These are phyloP conservation scores for Caenorhabditis virilis DNA, from an alignment of 2,888 invertebrate species.

Conservation along the genomic window DNA sequence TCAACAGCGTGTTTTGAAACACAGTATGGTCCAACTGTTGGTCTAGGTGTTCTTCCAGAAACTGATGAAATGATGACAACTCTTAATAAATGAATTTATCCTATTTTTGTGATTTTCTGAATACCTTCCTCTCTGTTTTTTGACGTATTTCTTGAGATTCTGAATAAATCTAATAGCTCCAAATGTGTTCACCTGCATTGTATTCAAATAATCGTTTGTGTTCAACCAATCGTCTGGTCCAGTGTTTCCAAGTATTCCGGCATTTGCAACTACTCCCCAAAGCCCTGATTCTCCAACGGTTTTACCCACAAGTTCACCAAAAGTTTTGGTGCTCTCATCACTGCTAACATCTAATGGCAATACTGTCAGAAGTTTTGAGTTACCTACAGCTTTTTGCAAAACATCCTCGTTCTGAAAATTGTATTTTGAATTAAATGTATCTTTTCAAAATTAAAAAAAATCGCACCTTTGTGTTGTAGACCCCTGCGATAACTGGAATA, in stretches of 20 bases:
- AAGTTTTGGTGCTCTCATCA: slow-evolving; percentile 53
- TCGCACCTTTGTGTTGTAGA: slow-evolving; percentile 29
- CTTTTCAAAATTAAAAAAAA: too few relatives aligned
- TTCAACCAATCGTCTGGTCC: slow-evolving; percentile 68
- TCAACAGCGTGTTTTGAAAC: slow-evolving; percentile 65
- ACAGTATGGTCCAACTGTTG: slow-evolving; percentile 60
- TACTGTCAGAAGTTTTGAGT: slow-evolving; percentile 25
- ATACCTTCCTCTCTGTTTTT: slow-evolving; percentile 38
- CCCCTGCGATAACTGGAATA: slow-evolving; percentile 47
- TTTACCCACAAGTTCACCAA: slow-evolving; percentile 43
- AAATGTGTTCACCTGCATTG: slow-evolving; percentile 64
- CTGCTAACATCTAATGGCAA: slow-evolving; percentile 54
- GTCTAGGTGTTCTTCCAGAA: slow-evolving; percentile 68
- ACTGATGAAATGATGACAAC: slow-evolving; percentile 70
- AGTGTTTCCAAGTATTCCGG: slow-evolving; percentile 58
- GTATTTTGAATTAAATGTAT: not conserved
- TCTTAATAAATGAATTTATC: slow-evolving; percentile 12
- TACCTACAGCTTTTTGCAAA: slow-evolving; percentile 14
- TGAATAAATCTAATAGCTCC: slow-evolving; percentile 68
- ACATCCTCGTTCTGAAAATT: slow-evolving; percentile 50
- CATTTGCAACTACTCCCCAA: slow-evolving; percentile 64
- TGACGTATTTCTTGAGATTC: slow-evolving; percentile 54
- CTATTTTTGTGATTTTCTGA: not conserved
- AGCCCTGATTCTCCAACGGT: slow-evolving; percentile 32
- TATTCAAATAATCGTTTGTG: slow-evolving; percentile 63